Percentiles rank a stretch among this genome's conserved stretches.
Conservation (phyloP, 2,888 invertebrate species). For the Electrophaes corylata region DNA sequence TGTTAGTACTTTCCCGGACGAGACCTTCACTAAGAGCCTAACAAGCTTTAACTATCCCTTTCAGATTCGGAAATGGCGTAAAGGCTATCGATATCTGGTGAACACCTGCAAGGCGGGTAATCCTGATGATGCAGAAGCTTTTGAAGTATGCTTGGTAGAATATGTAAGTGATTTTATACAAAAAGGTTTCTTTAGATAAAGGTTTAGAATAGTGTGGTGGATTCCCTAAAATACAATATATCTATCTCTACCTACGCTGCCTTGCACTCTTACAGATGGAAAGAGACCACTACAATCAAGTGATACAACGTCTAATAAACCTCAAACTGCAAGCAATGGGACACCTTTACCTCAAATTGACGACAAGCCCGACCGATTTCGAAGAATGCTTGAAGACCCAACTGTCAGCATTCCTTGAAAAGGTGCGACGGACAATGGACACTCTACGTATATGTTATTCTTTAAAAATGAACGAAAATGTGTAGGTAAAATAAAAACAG, state of each 20-base stretch:
- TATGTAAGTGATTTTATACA: slow-evolving; percentile 51
- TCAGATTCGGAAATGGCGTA: slow-evolving; percentile 66
- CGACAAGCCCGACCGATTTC: slow-evolving; percentile 40
- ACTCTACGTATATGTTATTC: slow-evolving; percentile 55
- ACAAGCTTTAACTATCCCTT: slow-evolving; percentile 7
- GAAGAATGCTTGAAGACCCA: slow-evolving; percentile 53
- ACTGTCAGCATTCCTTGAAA: slow-evolving; percentile 50
- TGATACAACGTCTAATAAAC: slow-evolving; percentile 55
- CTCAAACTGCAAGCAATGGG: slow-evolving; percentile 55
- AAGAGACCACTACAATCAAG: slow-evolving; percentile 56
- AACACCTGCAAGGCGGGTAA: slow-evolving; percentile 52
- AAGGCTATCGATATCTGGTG: slow-evolving; percentile 57
- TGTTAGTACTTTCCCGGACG: too few relatives aligned
- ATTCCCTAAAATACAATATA: background rate
- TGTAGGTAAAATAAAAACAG: slow-evolving; percentile 30
- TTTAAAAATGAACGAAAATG: slow-evolving; percentile 15
- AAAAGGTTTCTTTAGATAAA: too few relatives aligned
- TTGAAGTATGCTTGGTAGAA: slow-evolving; percentile 52
- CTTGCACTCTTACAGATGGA: slow-evolving; percentile 53
- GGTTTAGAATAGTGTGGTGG: too few relatives aligned
- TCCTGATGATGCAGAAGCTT: slow-evolving; percentile 42
- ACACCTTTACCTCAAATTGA: slow-evolving; percentile 44
- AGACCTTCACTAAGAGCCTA: too few relatives aligned
- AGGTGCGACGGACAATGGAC: slow-evolving; percentile 48
- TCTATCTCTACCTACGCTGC: background rate